Base-by-base conservation (phyloP, 1,140 invertebrate species). In the Drosophila miranda region DNA sequence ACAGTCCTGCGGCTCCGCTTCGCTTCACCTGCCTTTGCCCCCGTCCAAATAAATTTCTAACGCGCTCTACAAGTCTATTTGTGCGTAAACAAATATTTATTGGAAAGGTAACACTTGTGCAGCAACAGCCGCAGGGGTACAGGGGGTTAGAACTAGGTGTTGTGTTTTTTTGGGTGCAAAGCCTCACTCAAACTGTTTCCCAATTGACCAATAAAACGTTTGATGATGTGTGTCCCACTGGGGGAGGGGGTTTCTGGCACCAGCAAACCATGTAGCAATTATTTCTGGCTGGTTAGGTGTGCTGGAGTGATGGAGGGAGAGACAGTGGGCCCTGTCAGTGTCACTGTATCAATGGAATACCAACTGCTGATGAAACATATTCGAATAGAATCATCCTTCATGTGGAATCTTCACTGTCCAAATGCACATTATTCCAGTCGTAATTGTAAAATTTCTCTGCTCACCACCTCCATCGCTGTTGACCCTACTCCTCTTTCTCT, bases 61-160 rank as follows among this genome's bases (percentile, higher is more conserved):
- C 64, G 45, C 70, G 64, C 49, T 73, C 80, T 64, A 81, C 83
- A 87, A 88, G 83, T 87, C 86, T 88, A 87, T 87, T 87, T 87
- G 83, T 82, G 74, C 75, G 75, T 82, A 82, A 74, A 82, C 83
- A 87, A 87, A 87, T 87, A 87, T 88, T 87, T 82, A 87, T 87
- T 87, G 82, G 83, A 87, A 87, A 75, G 75, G 75, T 75, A 88
- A 88, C 82, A 87, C 75, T 87, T 87, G 82, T 87, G 82, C 58
- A 43, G 16, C 68, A 38, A 42, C 71, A 56, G 28, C 56, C 68
- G 46, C 55, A 46, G n/a, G n/a, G 3, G 6, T 28, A 9, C 42
- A 48, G 48, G 68, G 43, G 69, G 42, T 55, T 19, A 73, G 48
- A 44, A 51, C 38, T 41, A 74, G 34, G 4, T 19, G 38, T 55